Evolutionary conservation across 2,797 vertebrate genomes (phyloP).

Genomic region (Antrozous pallidus): DNA sequence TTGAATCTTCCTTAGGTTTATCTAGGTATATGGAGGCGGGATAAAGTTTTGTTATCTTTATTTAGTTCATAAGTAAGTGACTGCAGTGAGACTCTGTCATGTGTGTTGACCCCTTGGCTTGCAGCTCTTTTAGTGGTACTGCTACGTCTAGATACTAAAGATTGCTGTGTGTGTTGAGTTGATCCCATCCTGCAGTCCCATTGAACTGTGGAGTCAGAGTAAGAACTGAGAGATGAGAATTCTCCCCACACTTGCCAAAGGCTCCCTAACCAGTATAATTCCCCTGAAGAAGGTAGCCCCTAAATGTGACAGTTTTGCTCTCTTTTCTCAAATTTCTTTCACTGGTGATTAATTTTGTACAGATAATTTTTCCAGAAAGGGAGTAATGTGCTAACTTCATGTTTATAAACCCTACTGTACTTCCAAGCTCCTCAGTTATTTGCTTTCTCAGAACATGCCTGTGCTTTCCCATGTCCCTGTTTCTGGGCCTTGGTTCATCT

Average conservation of each 20-base stretch:
- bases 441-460: neutral
- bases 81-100: neutral
- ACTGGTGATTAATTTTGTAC: neutral
- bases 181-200: neutral
- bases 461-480: neutral
- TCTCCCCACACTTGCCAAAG: neutral
- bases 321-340: neutral
- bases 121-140: neutral
- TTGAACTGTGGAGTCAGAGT: neutral
- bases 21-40: neutral
- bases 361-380: conserved; percentile 1
- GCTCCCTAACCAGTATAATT: neutral
- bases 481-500: neutral
- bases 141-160: neutral
- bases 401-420: neutral
- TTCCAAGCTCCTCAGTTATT: neutral
- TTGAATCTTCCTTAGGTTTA: neutral
- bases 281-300: neutral
- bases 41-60: neutral
- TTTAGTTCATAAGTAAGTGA: neutral
- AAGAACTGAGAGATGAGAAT: neutral
- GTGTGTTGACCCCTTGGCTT: neutral
- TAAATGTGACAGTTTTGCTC: neutral
- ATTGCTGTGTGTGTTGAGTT: neutral
- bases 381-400: neutral